These are phyloP conservation scores for Nautilus pompilius DNA, from an alignment of 1,140 invertebrate species.

Conservation along the genomic window DNA sequence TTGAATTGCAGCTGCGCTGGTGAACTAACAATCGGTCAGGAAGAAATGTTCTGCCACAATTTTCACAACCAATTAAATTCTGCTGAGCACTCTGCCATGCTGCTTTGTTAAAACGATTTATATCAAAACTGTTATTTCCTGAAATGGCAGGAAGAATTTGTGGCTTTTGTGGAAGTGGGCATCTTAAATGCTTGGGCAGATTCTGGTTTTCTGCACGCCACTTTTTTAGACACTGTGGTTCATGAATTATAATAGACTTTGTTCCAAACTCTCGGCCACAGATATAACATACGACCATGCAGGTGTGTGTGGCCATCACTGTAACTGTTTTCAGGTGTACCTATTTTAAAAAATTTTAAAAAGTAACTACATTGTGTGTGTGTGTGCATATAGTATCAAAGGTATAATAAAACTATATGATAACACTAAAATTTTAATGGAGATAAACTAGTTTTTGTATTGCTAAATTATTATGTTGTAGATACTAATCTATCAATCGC, in stretches of 20 bases:
- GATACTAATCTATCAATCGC: too few species aligned
- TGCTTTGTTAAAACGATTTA: constrained; percentile 45
- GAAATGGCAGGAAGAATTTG: constrained; percentile 36
- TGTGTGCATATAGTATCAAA: too few species aligned
- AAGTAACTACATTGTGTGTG: too few species aligned
- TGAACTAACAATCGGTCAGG: constrained; percentile 69
- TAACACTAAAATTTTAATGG: too few species aligned
- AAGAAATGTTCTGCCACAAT: constrained; percentile 68
- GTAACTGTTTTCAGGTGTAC: too few species aligned
- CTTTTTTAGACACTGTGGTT: constrained; percentile 74
- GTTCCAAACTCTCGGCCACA: constrained; percentile 56
- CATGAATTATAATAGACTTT: constrained; percentile 69
- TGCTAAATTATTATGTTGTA: too few species aligned
- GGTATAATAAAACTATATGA: too few species aligned
- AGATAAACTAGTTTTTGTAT: too few species aligned
- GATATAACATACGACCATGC: constrained; percentile 54
- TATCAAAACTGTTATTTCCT: constrained; percentile 10
- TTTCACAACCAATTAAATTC: constrained; percentile 63
- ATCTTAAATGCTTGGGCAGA: constrained; percentile 61
- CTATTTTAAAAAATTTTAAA: too few species aligned
- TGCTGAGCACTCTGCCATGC: constrained; percentile 57
- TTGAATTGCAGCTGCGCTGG: constrained; percentile 62
- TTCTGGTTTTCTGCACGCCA: constrained; percentile 70
- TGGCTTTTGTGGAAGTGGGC: constrained; percentile 65
- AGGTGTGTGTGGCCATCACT: constrained; percentile 4